Evolutionary conservation across 2,888 invertebrate genomes (phyloP), one percentile per base, ranked within the genome.

Genomic region (Ferdinandea cuprea): DNA sequence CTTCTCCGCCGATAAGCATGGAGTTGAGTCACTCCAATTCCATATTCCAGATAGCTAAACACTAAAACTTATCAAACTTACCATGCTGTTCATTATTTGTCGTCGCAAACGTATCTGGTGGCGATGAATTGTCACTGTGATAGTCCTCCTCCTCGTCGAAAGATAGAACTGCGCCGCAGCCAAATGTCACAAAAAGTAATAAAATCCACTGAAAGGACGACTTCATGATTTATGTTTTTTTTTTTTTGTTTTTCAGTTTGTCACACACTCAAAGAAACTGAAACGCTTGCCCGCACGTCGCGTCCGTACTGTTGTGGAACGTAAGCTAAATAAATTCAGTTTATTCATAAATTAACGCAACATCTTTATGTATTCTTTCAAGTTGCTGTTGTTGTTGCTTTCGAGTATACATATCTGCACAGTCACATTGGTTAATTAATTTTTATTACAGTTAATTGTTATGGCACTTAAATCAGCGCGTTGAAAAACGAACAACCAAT

Each of bases 391-490:
- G 68, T 56, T 13, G 37, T 11, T 11, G 21, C 19, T 35, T 11
- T 11, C 8, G 7, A 28, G 25, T 13, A 25, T 5, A 21, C 37
- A 58, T 58, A 69, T 56, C 52, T 61, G 19, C 61, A 78, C 83
- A 68, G 72, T 77, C 77, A 83, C 68, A 78, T 78, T 54, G 66
- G 72, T 83, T 83, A 83, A 83, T 83, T 83, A 83, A 83, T 63
- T 83, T 83, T 83, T 83, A 83, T 83, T 83, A 83, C 78, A 73
- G 83, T 83, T 83, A 83, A 83, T 83, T 83, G 78, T 78, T 78
- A 52, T 78, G 68, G 78, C 83, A 83, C 83, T 83, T 68, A 83
- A 83, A 83, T 83, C 83, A 83, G 83, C 78, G 83, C 78, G 83
- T 83, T 66, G 77, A 56, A 72, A 61, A n/a, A n/a, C n/a, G n/a